Percentiles rank a stretch among this genome's conserved stretches.
Conservation (phyloP, 1,140 invertebrate genomes). For the Oreohelix idahoensis region DNA sequence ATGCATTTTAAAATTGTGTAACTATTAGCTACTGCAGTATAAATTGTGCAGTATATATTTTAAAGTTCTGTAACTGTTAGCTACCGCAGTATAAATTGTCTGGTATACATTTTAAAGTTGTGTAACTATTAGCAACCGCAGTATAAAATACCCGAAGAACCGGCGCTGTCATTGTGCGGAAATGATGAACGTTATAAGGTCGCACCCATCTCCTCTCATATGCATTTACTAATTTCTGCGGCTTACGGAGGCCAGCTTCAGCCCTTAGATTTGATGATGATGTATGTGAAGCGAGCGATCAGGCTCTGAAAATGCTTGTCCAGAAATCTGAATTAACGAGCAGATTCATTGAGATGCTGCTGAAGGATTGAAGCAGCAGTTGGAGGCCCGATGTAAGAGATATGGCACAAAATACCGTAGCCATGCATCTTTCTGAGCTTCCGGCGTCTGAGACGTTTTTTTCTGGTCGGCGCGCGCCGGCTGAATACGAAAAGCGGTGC, state of each 20-base stretch:
- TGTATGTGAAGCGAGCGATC: slow-evolving; percentile 24
- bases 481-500: neutral
- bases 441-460: neutral
- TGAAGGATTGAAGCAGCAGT: neutral
- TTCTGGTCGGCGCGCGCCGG: slow-evolving; percentile 8
- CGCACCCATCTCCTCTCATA: neutral
- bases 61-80: no score
- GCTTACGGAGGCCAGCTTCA: neutral
- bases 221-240: slow-evolving; percentile 30
- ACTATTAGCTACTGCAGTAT: no score
- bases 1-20: no score
- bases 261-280: slow-evolving; percentile 31
- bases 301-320: slow-evolving; percentile 27
- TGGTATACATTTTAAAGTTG: neutral
- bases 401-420: neutral
- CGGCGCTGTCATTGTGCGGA: neutral
- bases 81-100: no score
- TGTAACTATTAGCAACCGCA: neutral
- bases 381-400: slow-evolving; percentile 2
- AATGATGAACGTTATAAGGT: slow-evolving; percentile 4
- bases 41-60: no score
- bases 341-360: neutral
- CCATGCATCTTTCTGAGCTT: neutral
- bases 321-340: slow-evolving; percentile 32
- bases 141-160: neutral